Evolutionary conservation across 2,888 invertebrate genomes (phyloP), one percentile per base, ranked within the genome.

Genomic region (Dicyrtoma fusca): DNA sequence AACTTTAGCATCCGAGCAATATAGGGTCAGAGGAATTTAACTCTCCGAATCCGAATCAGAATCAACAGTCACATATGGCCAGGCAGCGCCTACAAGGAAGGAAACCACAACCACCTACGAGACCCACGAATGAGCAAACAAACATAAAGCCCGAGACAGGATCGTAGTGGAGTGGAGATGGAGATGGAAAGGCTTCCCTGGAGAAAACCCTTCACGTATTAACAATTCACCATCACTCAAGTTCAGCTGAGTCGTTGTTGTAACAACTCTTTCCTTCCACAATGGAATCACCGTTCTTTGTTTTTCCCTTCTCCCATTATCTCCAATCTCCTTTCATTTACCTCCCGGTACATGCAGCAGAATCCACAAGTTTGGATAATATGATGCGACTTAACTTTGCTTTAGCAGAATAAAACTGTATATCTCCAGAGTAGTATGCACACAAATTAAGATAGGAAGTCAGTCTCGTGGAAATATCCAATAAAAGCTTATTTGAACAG

Each of bases 211-310:
- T 44, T n/a, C 8, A 34, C 34, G 1, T 53, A 66, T 66, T 66
- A 66, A 66, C 26, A 66, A 66, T 66, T 66, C 66, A 66, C 53
- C 53, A 63, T 63, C 63, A 63, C 63, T 63, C 63, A 53, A 21
- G n/a, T 65, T 34, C 42, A 59, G 26, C 42, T 17, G 34, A 17
- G 26, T 59, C 26, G 26, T 25, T 59, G 17, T 44, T 17, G 17
- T 53, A 3, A 42, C 61, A 17, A 17, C 21, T 21, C 17, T 53
- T 21, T 53, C 53, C 34, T 42, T 19, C 26, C 34, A 61, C 61
- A 63, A 63, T 47, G 23, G 63, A 47, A 63, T 63, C 47, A 45
- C 14, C 1, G 25, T 23, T 47, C 47, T 63, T 47, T 45, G 63
- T 47, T 47, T 63, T 47, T 45, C 23, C 63, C 17, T 19, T 44